Evolutionary conservation across 2,113 vertebrate genomes (phyloP), one percentile per base, ranked within the genome.

Genomic region (Cygnus atratus): DNA sequence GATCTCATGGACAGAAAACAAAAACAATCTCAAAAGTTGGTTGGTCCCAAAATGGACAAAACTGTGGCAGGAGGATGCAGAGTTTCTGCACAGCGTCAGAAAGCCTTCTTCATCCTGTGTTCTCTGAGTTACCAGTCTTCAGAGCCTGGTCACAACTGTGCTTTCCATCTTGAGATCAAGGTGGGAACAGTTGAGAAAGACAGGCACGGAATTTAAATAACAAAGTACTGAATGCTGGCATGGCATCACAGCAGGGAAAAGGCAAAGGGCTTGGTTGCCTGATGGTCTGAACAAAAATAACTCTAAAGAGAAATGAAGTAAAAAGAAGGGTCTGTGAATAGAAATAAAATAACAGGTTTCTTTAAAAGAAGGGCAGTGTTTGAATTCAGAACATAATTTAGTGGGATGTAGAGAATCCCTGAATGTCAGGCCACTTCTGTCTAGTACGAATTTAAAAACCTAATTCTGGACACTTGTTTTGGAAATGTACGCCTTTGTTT

Each of bases 31-130:
- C 59, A 44, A 50, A 31, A 57, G 25, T 10, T 87, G 39, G 9
- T 29, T 18, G 2, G 16, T 68, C 28, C 12, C 50, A 0, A 0
- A 0, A 12, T 8, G 17, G 20, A 48, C 17, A 80, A 50, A 59
- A 43, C 21, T 58, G 28, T 28, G 5, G 37, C 61, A 57, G 70
- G 8, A 82, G 28, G 50, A 55, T 6, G 46, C n/a, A 59, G 11
- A 6, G 28, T 35, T 82, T 81, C 46, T 63, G 43, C 12, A 6
- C 24, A 81, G 2, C 0, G 0, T 29, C 29, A 14, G 6, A 4
- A 8, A 58, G 16, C 5, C 4, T 48, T 54, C 20, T 35, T 43
- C 43, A 73, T 11, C 29, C 25, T 0, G 0, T 46, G 20, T 41
- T 78, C 31, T 10, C 22, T 6, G 8, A 35, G 16, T 8, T 68